These are phyloP conservation scores for Trissolcus basalis DNA, from an alignment of 1,140 invertebrate genomes.

Conservation along the genomic window DNA sequence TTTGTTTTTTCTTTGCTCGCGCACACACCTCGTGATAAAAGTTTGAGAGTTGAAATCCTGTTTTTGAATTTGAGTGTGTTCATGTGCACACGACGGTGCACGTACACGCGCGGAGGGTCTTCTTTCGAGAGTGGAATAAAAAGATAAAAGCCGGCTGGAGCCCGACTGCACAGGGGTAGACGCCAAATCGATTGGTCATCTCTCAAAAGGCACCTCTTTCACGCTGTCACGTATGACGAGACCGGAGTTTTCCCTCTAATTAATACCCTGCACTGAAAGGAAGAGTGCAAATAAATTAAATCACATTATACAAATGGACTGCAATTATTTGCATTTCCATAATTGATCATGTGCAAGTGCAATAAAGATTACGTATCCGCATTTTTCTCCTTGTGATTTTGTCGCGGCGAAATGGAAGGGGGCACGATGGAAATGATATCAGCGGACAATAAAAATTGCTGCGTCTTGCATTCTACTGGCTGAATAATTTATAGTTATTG, in stretches of 20 bases:
- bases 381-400: too few species aligned
- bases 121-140: constrained; percentile 20
- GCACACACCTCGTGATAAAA: constrained; percentile 8
- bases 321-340: too few species aligned
- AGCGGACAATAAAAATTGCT: too few species aligned
- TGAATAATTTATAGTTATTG: too few species aligned
- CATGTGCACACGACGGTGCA: neutral
- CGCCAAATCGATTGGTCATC: constrained; percentile 35
- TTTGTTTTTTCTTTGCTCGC: constrained; percentile 11
- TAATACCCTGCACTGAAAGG: neutral
- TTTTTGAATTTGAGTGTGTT: constrained; percentile 16
- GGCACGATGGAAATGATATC: too few species aligned
- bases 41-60: constrained; percentile 33
- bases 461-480: too few species aligned
- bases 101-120: neutral
- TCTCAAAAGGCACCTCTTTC: constrained; percentile 11
- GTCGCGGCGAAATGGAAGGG: too few species aligned
- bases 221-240: constrained; percentile 13
- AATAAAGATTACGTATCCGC: too few species aligned
- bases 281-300: too few species aligned
- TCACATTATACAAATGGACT: too few species aligned
- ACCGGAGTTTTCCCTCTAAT: constrained; percentile 1
- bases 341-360: too few species aligned
- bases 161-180: constrained; percentile 24
- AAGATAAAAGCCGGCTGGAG: constrained; percentile 25